Evolutionary conservation across 2,113 vertebrate genomes (phyloP), one percentile per base, ranked within the genome.

Genomic region (Eleginops maclovinus): DNA sequence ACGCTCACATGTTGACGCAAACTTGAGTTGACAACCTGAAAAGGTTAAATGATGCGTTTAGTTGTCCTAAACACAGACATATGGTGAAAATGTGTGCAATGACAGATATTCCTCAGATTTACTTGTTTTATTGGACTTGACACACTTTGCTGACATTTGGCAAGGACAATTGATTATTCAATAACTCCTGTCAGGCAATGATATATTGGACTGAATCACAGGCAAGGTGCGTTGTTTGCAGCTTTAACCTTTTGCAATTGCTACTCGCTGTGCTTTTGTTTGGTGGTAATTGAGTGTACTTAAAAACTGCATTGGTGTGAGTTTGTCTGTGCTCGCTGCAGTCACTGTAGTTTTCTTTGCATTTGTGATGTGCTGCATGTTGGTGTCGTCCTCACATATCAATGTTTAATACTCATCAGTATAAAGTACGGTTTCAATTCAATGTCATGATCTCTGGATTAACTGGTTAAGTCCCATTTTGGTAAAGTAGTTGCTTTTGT

Each of bases 131-230:
- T 85, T 72, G 73, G 65, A 77, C 46, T 28, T 82, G 87, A 87
- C 84, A 75, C 72, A 47, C 58, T 44, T 17, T 28, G 61, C 65
- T 89, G 79, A 89, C 85, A 81, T 89, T 85, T 89, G 79, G 72
- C 82, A 85, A 85, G 82, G 85, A 77, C 79, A 83, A 87, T 83
- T 87, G 79, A 89, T 85, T 85, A 83, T 85, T 87, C 76, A 83
- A 72, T 85, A 89, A 78, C 66, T 67, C 43, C 54, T 78, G 88
- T 81, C 88, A 81, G 58, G 41, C 56, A 12, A 41, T 77, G 76
- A 85, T 85, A 46, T 68, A 87, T 85, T 41, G 14, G 60, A 43
- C 64, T 22, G 65, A 50, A 77, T 87, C 60, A 43, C 61, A 56
- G 54, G 28, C 21, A 59, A 72, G 65, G 51, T 88, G 83, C 60